Percentiles rank a stretch among this genome's conserved stretches.
Conservation (phyloP, 92 coral and sea anemone genomes). For the Anthopleura xanthogrammica region DNA sequence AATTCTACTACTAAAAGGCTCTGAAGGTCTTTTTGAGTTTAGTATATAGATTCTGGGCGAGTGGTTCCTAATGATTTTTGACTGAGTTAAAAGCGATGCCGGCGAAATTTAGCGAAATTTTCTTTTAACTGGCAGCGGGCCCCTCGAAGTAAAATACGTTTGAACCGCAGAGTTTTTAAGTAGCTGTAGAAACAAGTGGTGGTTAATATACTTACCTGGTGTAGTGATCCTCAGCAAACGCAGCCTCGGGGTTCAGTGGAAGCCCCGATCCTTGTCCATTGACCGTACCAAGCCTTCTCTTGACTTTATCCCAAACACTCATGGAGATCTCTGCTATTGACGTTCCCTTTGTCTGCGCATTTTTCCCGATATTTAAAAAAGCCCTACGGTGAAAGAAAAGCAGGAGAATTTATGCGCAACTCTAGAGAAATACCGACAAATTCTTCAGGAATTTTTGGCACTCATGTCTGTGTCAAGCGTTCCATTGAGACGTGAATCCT, state of each 20-base stretch:
- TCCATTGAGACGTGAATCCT: neutral
- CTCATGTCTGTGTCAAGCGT: neutral
- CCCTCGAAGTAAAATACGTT: neutral
- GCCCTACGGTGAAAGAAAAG: conserved; percentile 30
- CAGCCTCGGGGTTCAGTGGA: conserved; percentile 72
- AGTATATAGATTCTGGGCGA: neutral
- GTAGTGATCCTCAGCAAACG: conserved; percentile 85
- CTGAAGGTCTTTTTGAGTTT: neutral
- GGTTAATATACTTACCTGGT: conserved; percentile 62
- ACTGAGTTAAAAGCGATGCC: too few species aligned
- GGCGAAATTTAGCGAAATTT: neutral
- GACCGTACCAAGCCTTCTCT: conserved; percentile 73
- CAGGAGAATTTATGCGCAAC: neutral
- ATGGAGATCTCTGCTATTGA: conserved; percentile 46
- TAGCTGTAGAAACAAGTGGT: conserved; percentile 24
- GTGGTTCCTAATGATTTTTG: neutral
- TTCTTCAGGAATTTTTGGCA: conserved; percentile 2
- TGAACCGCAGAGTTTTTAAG: conserved; percentile 45
- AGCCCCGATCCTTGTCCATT: conserved; percentile 51
- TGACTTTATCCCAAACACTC: conserved; percentile 87
- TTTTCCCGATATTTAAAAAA: conserved; percentile 44
- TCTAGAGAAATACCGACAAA: neutral
- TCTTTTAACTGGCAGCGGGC: neutral
- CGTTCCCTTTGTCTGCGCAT: conserved; percentile 42
- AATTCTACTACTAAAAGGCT: neutral